phyloP scores from a whole-genome alignment of 2,888 invertebrate species.

The Merodon equestris region DNA sequence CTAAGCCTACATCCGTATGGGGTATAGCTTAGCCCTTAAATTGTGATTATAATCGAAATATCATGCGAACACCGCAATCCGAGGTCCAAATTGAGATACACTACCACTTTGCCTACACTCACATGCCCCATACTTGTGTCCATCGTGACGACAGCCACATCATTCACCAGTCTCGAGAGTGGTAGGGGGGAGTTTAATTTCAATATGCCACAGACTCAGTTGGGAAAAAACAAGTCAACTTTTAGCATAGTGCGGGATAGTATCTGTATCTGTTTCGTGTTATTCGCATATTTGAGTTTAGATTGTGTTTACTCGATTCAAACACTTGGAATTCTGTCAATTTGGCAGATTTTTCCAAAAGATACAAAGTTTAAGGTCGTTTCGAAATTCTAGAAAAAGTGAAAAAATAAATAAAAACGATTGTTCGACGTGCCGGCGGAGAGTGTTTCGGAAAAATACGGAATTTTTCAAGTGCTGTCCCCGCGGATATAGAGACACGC shows the following conservation, averaged over 20 bases:
- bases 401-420: not conserved
- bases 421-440: slow-evolving; percentile 17
- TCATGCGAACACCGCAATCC: slow-evolving; percentile 40
- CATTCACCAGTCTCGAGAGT: not conserved
- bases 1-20: too few species aligned
- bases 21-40: slow-evolving; percentile 36
- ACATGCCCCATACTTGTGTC: slow-evolving; percentile 3
- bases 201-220: slow-evolving; percentile 45
- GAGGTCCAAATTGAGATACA: slow-evolving; percentile 56
- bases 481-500: slow-evolving; percentile 39
- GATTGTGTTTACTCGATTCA: not conserved
- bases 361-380: slow-evolving; percentile 1
- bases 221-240: slow-evolving; percentile 46
- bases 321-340: not conserved
- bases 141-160: slow-evolving; percentile 35
- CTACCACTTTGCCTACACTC: not conserved
- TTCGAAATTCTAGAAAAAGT: not conserved
- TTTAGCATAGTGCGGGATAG: slow-evolving; percentile 46
- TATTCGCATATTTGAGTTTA: not conserved
- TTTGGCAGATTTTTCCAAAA: not conserved
- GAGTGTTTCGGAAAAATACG: not conserved
- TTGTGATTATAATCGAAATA: slow-evolving; percentile 46
- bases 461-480: not conserved
- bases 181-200: slow-evolving; percentile 40
- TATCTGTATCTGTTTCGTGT: not conserved